These are phyloP conservation scores for Sceloporus undulatus DNA, from an alignment of 2,113 vertebrate genomes.

Conservation along the genomic window DNA sequence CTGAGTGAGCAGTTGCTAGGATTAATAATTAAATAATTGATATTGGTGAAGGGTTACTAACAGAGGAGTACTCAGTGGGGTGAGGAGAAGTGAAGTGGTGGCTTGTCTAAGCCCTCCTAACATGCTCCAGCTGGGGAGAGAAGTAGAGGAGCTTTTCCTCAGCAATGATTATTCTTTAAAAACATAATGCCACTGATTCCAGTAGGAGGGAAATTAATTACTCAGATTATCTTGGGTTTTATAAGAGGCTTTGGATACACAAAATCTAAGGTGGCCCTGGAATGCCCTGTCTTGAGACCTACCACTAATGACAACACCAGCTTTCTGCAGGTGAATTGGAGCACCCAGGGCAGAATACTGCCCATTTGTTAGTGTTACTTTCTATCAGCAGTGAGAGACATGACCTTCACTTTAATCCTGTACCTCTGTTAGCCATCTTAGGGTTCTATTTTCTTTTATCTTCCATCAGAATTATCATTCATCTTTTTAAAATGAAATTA, in stretches of 20 bases:
- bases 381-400: not conserved
- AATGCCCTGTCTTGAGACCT: not conserved
- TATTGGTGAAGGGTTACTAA: not conserved
- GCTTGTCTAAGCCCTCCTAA: not conserved
- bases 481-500: conserved; percentile 2
- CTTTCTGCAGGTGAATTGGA: not conserved
- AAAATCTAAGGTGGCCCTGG: not conserved
- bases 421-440: not conserved
- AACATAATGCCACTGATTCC: not conserved
- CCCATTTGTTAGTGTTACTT: not conserved
- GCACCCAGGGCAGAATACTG: not conserved
- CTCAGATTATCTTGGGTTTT: not conserved
- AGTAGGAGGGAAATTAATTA: not conserved
- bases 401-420: not conserved
- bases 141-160: not conserved
- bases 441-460: not conserved
- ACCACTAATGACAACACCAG: not conserved
- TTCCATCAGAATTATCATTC: not conserved
- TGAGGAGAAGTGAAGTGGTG: too few relatives aligned
- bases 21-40: not conserved
- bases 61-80: not conserved
- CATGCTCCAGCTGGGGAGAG: not conserved
- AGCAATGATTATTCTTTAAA: not conserved
- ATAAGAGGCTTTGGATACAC: not conserved
- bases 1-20: not conserved